phyloP scores from a whole-genome alignment of 2,113 vertebrate genomes.

The Thymallus thymallus region DNA sequence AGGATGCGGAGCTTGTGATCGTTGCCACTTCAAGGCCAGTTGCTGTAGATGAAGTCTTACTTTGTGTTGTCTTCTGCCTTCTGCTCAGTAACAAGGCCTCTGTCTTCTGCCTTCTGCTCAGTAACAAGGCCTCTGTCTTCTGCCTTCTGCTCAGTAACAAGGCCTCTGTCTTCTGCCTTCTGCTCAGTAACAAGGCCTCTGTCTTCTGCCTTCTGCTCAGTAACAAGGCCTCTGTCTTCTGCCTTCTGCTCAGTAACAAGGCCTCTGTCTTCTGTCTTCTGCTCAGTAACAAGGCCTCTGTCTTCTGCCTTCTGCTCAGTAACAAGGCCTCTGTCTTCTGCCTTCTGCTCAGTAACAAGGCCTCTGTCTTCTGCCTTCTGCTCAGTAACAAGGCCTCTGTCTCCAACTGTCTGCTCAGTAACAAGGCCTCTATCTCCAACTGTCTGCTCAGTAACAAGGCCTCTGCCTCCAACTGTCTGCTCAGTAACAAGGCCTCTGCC shows the following conservation, averaged over 20 bases:
- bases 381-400: slow-evolving; percentile 14
- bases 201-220: slow-evolving; percentile 14
- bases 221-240: slow-evolving; percentile 23
- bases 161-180: slow-evolving; percentile 27
- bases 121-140: slow-evolving; percentile 23
- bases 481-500: too few species aligned
- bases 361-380: slow-evolving; percentile 29
- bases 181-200: slow-evolving; percentile 16
- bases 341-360: not conserved
- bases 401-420: not conserved
- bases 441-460: slow-evolving; percentile 2
- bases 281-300: slow-evolving; percentile 15
- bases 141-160: slow-evolving; percentile 1
- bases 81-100: slow-evolving; percentile 11
- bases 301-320: slow-evolving; percentile 13
- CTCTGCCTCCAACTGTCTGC: too few species aligned
- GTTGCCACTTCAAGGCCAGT: too few species aligned
- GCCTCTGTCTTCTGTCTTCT: slow-evolving; percentile 29
- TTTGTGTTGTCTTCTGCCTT: slow-evolving; percentile 28
- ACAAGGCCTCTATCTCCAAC: too few species aligned
- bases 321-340: slow-evolving; percentile 23
- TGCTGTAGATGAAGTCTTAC: slow-evolving; percentile 48
- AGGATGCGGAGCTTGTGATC: not conserved
- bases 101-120: slow-evolving; percentile 25
- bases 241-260: slow-evolving; percentile 1